Conservation (phyloP, 2,113 vertebrate species). For the Calonectris borealis region DNA sequence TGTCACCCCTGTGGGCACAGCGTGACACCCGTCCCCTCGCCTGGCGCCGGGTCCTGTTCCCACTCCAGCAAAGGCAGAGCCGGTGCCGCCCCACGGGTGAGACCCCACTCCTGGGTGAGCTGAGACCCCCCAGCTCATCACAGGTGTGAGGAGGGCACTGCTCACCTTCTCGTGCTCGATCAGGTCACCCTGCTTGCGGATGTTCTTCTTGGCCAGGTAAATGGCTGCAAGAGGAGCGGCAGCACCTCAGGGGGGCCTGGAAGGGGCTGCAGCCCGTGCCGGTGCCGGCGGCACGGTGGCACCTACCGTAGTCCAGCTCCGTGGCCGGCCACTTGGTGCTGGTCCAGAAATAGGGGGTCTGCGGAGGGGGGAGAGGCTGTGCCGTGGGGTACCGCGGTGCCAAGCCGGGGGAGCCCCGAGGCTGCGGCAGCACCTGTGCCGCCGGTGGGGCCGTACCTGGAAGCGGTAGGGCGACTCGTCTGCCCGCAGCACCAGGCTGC, state of each 20-base stretch:
- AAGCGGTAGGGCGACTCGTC: slow-evolving; percentile 90
- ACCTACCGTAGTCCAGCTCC: slow-evolving; percentile 91
- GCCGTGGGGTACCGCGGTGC: fast-evolving
- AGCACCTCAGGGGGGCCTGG: neutral
- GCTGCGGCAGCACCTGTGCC: fast-evolving
- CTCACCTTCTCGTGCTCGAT: slow-evolving; percentile 90
- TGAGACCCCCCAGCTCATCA: neutral
- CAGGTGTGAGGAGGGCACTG: neutral
- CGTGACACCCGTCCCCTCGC: fast-evolving
- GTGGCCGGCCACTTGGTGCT: slow-evolving; percentile 88
- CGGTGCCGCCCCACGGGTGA: fast-evolving
- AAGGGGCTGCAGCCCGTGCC: fast-evolving
- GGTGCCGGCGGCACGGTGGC: fast-evolving
- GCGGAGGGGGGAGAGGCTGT: neutral
- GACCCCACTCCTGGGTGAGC: neutral
- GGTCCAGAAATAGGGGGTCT: slow-evolving; percentile 95
- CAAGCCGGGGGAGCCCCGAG: fast-evolving
- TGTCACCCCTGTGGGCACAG: neutral
- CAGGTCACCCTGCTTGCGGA: slow-evolving; percentile 88
- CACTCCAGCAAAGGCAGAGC: neutral
- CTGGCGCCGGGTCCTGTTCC: fast-evolving
- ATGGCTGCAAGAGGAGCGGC: slow-evolving; percentile 75
- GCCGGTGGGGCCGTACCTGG: slow-evolving; percentile 74
- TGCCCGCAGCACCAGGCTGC: slow-evolving; percentile 72
- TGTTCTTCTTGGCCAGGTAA: slow-evolving; percentile 94